A percentile compares a stretch with the other conserved stretches of the same genome.
These are phyloP conservation scores for Paraescarpia echinospica DNA, from an alignment of 1,140 invertebrate species.

Conservation along the genomic window DNA sequence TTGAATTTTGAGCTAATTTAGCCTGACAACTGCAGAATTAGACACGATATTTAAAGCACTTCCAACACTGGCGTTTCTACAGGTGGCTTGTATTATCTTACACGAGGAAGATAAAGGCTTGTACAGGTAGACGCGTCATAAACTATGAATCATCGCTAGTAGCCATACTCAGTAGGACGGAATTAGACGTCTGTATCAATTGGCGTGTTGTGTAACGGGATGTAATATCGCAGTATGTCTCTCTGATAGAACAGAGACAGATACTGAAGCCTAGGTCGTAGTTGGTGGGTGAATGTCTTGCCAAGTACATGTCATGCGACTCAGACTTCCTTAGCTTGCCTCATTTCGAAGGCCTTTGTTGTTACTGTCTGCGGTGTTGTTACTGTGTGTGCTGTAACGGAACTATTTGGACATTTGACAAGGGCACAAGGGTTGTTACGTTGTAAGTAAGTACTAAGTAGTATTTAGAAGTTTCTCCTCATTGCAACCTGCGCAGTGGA, in stretches of 20 bases:
- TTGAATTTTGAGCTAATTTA: too few species aligned
- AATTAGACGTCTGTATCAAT: not conserved
- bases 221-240: not conserved
- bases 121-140: not conserved
- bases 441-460: not conserved
- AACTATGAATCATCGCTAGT: not conserved
- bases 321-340: not conserved
- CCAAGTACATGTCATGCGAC: not conserved
- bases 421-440: not conserved
- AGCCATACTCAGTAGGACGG: not conserved
- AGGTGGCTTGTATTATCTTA: not conserved
- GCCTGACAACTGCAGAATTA: not conserved
- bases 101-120: not conserved
- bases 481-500: not conserved
- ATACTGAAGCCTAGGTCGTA: not conserved
- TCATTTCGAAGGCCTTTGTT: not conserved
- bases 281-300: not conserved
- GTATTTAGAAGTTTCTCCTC: not conserved
- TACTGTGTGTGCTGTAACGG: not conserved
- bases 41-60: not conserved
- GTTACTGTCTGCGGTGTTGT: not conserved
- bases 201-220: not conserved
- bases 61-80: not conserved
- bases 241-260: not conserved
- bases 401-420: not conserved